Base-by-base conservation (phyloP, 2,888 invertebrate species). In the Drosophila anomalata region DNA sequence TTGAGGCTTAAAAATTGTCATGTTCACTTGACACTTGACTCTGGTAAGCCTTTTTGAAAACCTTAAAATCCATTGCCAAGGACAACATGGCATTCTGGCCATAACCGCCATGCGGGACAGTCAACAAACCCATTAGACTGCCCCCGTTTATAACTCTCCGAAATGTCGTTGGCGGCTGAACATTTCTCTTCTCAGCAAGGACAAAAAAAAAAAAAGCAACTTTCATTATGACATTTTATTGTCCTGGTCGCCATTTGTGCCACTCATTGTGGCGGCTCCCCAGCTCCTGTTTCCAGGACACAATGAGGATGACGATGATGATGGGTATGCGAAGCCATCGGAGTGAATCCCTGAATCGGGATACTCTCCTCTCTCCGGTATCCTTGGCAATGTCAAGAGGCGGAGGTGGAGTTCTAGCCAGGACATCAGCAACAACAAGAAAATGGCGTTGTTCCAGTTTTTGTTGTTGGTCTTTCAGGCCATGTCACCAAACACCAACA, bases 171-270 rank as follows among this genome's bases (percentile, higher is more conserved):
- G 33, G 33, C 8, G 29, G 48, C 39, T 33, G 36, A 36, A 52
- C 50, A 52, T 41, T 31, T 22, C 57, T 52, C 42, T 22, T 9
- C n/a, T 48, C 26, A 7, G 33, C 12, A 33, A 33, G 33, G 33
- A 33, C 33, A 33, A 51, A 62, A 68, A 70, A n/a, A n/a, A 70
- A 76, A 82, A 61, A 66, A 70, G 65, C 74, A 83, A 83, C 86
- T 83, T 86, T 82, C 82, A 82, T 82, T 82, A 86, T 78, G 80
- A 60, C 83, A 77, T 83, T 86, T 83, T 83, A 83, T 83, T 86
- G 86, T 83, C 73, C 86, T 67, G 78, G 72, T 77, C 56, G 73
- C 73, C 81, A 79, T 79, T 81, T 79, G 61, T 62, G 80, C 55
- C 75, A 42, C 53, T 48, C 61, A 67, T 70, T 70, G 54, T 70